Percentiles rank a stretch among this genome's conserved stretches.
Conservation (phyloP, 2,888 invertebrate genomes). For the Lamellibrachia columna region DNA sequence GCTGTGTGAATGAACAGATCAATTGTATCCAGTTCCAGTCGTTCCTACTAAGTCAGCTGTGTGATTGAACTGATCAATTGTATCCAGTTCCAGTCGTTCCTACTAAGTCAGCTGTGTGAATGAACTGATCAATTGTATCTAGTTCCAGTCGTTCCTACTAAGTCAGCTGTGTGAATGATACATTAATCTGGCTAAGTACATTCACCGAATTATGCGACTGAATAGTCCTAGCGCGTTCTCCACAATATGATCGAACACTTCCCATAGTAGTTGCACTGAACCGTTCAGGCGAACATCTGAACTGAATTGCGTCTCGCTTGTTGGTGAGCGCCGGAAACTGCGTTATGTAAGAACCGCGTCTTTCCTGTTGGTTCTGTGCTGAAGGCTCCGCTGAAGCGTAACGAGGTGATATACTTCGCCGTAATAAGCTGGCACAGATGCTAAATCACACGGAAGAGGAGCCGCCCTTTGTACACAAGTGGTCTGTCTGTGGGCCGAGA, state of each 20-base stretch:
- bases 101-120: no score
- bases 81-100: no score
- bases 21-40: no score
- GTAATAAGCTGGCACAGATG: neutral
- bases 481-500: neutral
- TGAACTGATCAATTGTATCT: no score
- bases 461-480: neutral
- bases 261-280: neutral
- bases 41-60: no score
- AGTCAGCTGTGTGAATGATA: no score
- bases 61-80: no score
- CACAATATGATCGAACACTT: neutral
- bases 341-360: neutral
- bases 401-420: neutral
- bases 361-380: neutral
- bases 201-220: neutral
- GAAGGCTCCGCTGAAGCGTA: neutral
- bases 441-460: neutral
- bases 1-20: no score
- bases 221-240: neutral
- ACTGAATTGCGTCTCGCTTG: neutral
- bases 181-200: no score
- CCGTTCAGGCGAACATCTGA: neutral
- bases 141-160: no score
- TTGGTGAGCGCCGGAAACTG: neutral